These are phyloP conservation scores for Drosophila carrolli DNA, from an alignment of 1,140 invertebrate genomes.

Conservation along the genomic window DNA sequence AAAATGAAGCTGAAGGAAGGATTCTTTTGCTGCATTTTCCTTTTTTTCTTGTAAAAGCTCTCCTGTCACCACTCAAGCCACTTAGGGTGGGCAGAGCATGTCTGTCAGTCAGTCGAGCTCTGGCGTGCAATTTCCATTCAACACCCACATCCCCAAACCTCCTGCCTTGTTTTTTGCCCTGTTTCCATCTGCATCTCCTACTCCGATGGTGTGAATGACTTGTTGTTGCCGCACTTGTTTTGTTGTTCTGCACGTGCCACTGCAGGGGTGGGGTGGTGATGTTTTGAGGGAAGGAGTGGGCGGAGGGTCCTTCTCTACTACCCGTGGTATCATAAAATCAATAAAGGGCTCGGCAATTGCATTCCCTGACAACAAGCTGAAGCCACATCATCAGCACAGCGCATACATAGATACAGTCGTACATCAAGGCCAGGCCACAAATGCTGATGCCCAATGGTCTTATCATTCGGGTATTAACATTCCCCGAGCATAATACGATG, in stretches of 20 bases:
- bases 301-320: slow-evolving; percentile 21
- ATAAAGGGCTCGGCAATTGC: slow-evolving; percentile 74
- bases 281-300: background rate
- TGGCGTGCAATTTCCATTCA: slow-evolving; percentile 46
- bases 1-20: background rate
- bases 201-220: slow-evolving; percentile 65
- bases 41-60: slow-evolving; percentile 12
- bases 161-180: background rate
- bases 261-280: slow-evolving; percentile 1
- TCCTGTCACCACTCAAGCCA: slow-evolving; percentile 42
- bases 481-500: background rate
- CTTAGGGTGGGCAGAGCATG: slow-evolving; percentile 25
- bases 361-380: slow-evolving; percentile 45
- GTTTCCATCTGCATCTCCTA: background rate
- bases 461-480: slow-evolving; percentile 38
- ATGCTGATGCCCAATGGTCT: slow-evolving; percentile 36
- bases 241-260: slow-evolving; percentile 61
- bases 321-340: slow-evolving; percentile 61
- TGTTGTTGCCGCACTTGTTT: slow-evolving; percentile 44
- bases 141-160: background rate
- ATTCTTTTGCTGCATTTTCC: background rate
- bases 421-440: slow-evolving; percentile 36
- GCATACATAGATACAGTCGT: slow-evolving; percentile 2
- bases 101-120: slow-evolving; percentile 8
- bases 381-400: slow-evolving; percentile 37